phyloP scores from a whole-genome alignment of 2,113 vertebrate genomes.

The Poeciliopsis retropinna region DNA sequence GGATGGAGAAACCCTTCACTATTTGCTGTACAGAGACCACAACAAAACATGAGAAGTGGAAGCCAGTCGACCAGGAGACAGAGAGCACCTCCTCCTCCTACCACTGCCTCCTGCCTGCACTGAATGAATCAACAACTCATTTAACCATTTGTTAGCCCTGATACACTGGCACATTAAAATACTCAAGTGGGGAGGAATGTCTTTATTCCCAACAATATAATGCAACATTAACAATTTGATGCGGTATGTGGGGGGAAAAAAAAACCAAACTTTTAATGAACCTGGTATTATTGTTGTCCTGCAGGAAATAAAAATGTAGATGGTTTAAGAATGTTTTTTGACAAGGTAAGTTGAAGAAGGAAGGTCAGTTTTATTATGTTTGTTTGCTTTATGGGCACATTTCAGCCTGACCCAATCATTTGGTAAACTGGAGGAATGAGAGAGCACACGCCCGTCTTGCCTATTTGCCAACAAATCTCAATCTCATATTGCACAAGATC shows the following conservation, averaged over 20 bases:
- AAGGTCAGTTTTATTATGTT: constrained; percentile 17
- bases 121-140: constrained; percentile 52
- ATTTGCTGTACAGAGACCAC: constrained; percentile 37
- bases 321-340: background rate
- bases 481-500: constrained; percentile 64
- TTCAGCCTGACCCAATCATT: constrained; percentile 59
- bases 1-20: constrained; percentile 36
- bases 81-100: constrained; percentile 61
- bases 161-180: constrained; percentile 2
- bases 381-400: constrained; percentile 28
- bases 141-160: constrained; percentile 58
- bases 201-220: constrained; percentile 53
- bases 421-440: constrained; percentile 35
- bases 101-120: constrained; percentile 45
- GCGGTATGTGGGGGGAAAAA: background rate
- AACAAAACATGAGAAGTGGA: constrained; percentile 52
- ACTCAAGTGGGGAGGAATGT: background rate
- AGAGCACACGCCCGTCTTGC: constrained; percentile 52
- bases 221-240: constrained; percentile 42
- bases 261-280: background rate
- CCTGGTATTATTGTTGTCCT: background rate
- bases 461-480: constrained; percentile 59
- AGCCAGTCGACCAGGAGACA: constrained; percentile 58
- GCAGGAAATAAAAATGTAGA: background rate
- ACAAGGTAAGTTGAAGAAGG: constrained; percentile 4